Percentiles rank a stretch among this genome's conserved stretches.
Evolutionary conservation across 2,888 invertebrate genomes (phyloP).

Genomic region (Uropetala carovei): DNA sequence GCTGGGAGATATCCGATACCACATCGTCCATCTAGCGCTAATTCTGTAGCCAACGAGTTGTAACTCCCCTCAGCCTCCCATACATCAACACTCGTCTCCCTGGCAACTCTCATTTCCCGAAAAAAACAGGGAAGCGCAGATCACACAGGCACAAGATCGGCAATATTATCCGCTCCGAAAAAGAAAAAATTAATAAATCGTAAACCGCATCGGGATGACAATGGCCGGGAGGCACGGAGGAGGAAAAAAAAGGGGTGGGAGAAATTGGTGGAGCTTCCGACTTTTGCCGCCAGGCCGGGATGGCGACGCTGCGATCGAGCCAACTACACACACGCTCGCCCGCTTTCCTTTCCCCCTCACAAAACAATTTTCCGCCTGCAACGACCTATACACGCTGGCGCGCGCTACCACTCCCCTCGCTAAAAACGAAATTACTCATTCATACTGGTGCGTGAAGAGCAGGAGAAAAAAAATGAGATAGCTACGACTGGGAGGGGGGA

Average conservation of each 20-base stretch:
- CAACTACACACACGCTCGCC: not conserved
- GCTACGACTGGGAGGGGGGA: no score
- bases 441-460: not conserved
- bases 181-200: not conserved
- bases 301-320: not conserved
- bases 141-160: not conserved
- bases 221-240: not conserved
- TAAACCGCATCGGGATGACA: not conserved
- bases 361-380: not conserved
- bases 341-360: no score
- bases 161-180: not conserved
- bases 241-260: not conserved
- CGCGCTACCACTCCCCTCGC: not conserved
- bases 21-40: not conserved
- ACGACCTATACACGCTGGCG: not conserved
- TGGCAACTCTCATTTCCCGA: not conserved
- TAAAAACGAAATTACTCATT: constrained; percentile 9
- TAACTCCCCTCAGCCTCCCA: not conserved
- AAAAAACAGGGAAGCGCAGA: not conserved
- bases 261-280: not conserved
- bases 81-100: not conserved
- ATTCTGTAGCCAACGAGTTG: not conserved
- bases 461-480: not conserved
- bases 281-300: not conserved
- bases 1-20: not conserved